phyloP scores from a whole-genome alignment of 2,888 invertebrate genomes.

The Spialia ferax region DNA sequence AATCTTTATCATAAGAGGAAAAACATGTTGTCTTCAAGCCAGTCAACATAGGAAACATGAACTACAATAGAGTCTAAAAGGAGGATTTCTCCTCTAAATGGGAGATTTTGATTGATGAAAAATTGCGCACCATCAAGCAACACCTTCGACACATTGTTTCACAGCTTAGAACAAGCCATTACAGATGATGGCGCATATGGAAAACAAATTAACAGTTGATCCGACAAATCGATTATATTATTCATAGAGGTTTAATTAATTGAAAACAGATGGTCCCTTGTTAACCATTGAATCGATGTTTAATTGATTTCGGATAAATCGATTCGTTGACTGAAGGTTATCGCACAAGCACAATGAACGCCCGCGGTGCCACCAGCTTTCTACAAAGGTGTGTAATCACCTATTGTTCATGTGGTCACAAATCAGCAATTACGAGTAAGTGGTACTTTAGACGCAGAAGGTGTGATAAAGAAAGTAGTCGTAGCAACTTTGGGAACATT shows the following conservation, averaged over 20 bases:
- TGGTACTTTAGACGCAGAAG: slow-evolving; percentile 17
- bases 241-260: slow-evolving; percentile 75
- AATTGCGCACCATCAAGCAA: neutral
- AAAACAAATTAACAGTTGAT: slow-evolving; percentile 58
- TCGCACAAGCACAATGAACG: slow-evolving; percentile 76
- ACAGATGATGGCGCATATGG: slow-evolving; percentile 41
- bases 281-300: slow-evolving; percentile 75
- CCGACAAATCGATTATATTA: slow-evolving; percentile 52
- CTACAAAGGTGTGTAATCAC: slow-evolving; percentile 78
- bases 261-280: slow-evolving; percentile 83
- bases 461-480: neutral
- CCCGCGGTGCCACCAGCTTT: slow-evolving; percentile 76
- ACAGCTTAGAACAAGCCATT: slow-evolving; percentile 38
- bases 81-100: neutral
- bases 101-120: neutral
- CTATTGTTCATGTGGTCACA: slow-evolving; percentile 77
- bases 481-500: neutral
- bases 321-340: slow-evolving; percentile 64
- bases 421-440: slow-evolving; percentile 75
- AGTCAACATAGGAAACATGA: no score
- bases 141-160: slow-evolving; percentile 9
- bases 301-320: slow-evolving; percentile 73
- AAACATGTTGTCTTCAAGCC: no score
- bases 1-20: no score
- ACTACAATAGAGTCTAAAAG: neutral